Evolutionary conservation across 2,797 vertebrate genomes (phyloP).

Genomic region (Forpus xanthops): DNA sequence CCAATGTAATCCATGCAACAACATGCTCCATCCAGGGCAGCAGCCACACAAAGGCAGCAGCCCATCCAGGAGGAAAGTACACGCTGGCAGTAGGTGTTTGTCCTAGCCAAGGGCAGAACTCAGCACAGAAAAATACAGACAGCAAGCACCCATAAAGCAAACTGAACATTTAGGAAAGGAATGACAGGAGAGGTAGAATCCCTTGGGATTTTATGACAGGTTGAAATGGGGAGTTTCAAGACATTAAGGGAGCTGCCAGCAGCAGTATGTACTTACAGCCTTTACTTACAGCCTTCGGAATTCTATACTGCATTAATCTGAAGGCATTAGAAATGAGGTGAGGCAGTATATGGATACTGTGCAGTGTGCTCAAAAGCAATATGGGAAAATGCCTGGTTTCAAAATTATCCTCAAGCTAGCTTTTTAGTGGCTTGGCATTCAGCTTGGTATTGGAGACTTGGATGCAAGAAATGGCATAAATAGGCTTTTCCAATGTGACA

Average conservation of each 20-base stretch:
- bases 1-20: not conserved
- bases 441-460: not conserved
- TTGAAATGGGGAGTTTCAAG: not conserved
- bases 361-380: not conserved
- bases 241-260: not conserved
- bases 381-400: not conserved
- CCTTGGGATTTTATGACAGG: not conserved
- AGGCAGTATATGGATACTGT: not conserved
- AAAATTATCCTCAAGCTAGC: not conserved
- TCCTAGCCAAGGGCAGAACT: not conserved
- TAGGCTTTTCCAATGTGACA: not conserved
- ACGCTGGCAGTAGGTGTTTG: not conserved
- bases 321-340: not conserved
- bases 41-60: not conserved
- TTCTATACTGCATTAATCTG: not conserved
- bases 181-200: not conserved
- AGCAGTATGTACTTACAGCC: not conserved
- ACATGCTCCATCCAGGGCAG: not conserved
- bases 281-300: not conserved
- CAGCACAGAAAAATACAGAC: not conserved
- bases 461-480: accelerated
- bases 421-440: not conserved
- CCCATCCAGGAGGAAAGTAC: not conserved
- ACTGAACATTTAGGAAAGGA: not conserved
- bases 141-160: not conserved